These are phyloP conservation scores for Anodontia alba DNA, from an alignment of 2,888 invertebrate genomes.

Conservation along the genomic window DNA sequence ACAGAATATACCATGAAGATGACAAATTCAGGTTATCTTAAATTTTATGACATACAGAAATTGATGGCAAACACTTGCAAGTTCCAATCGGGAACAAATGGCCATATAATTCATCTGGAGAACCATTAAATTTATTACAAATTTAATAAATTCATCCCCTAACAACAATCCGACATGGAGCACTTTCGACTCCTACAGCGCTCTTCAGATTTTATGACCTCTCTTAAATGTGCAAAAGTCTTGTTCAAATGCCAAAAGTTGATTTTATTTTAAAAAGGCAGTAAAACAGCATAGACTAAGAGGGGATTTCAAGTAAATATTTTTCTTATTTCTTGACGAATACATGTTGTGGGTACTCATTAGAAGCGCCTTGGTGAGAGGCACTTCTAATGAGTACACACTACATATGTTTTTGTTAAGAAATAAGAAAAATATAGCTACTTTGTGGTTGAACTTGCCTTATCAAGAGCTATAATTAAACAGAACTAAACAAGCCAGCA, in stretches of 20 bases:
- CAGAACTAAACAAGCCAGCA: too few species aligned
- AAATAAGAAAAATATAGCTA: too few species aligned
- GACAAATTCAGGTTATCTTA: slow-evolving; percentile 3
- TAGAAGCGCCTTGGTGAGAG: too few species aligned
- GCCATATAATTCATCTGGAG: not conserved
- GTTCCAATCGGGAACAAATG: not conserved
- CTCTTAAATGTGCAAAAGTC: not conserved
- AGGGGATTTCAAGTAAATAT: too few species aligned
- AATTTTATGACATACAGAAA: not conserved
- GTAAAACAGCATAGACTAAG: too few species aligned
- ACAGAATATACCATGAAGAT: too few species aligned
- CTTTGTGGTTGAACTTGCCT: too few species aligned
- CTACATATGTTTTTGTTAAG: too few species aligned
- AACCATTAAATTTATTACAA: slow-evolving; percentile 4
- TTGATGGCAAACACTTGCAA: not conserved
- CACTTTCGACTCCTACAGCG: slow-evolving; percentile 3
- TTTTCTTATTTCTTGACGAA: too few species aligned
- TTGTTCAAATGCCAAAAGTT: not conserved
- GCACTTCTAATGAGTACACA: too few species aligned
- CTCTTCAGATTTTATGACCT: not conserved
- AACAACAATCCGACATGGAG: not conserved
- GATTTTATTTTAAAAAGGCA: not conserved
- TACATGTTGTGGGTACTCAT: too few species aligned
- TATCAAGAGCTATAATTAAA: too few species aligned
- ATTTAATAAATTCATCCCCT: not conserved